Evolutionary conservation across 2,797 vertebrate species (phyloP).

Genomic region (Austrolebias charrua): DNA sequence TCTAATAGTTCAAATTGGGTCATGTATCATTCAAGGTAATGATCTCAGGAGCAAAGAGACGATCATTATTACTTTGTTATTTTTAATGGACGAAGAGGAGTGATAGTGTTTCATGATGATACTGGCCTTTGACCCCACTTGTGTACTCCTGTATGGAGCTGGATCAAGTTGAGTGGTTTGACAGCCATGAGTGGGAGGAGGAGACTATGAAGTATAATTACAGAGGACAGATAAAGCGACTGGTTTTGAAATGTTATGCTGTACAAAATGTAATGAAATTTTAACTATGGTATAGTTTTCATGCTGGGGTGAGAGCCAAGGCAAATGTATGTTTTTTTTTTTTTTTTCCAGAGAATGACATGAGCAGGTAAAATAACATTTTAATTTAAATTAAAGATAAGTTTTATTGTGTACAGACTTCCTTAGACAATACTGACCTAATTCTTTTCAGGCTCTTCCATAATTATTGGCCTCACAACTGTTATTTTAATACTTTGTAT

Average conservation of each 20-base stretch:
- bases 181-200: slow-evolving; percentile 65
- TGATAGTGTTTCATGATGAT: slow-evolving; percentile 62
- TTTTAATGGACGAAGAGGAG: slow-evolving; percentile 64
- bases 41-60: slow-evolving; percentile 47
- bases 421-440: too few species aligned
- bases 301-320: not conserved
- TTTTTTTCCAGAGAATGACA: not conserved
- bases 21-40: slow-evolving; percentile 51
- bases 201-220: slow-evolving; percentile 49
- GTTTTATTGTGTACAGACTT: too few species aligned
- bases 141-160: slow-evolving; percentile 54
- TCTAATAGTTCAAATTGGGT: slow-evolving; percentile 44
- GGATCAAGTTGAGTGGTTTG: slow-evolving; percentile 71
- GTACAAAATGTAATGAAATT: slow-evolving; percentile 1
- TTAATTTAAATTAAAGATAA: too few species aligned
- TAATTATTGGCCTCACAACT: too few species aligned
- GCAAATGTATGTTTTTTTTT: not conserved
- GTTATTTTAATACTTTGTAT: too few species aligned
- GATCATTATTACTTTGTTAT: slow-evolving; percentile 60
- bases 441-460: too few species aligned
- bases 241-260: slow-evolving; percentile 12
- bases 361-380: too few species aligned
- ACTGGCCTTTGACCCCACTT: slow-evolving; percentile 64
- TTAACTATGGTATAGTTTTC: slow-evolving; percentile 4
- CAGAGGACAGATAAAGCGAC: slow-evolving; percentile 35